Evolutionary conservation across 2,888 invertebrate genomes (phyloP), one percentile per base, ranked within the genome.

Genomic region (Phasia obesa): DNA sequence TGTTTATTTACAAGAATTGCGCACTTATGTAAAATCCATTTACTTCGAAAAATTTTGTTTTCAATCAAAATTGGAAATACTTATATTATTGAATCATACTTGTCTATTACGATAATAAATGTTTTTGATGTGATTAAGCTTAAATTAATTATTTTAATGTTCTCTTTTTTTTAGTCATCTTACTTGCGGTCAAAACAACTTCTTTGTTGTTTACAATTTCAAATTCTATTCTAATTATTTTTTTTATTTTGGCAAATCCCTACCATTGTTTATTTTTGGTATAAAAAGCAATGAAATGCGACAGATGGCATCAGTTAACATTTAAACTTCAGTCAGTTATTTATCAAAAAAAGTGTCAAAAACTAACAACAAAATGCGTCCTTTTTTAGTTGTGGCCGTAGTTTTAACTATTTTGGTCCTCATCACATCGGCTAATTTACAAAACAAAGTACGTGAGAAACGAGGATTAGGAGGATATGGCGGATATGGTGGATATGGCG

Each of bases 331-430:
- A 55, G 31, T 17, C 13, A 25, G 21, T 44, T 17, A 62, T 60
- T 47, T 35, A 17, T 6, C 2, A 19, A 38, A 47, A n/a, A 21
- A 7, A 49, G 15, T 6, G 15, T 27, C 2, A 19, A 38, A 57
- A 21, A 21, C 9, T 25, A 19, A 42, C 0, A 11, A 1, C n/a
- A 70, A 38, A 81, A 81, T 81, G 80, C 69, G 80, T 27, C 2
- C 2, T 9, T 23, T 49, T 21, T 31, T 57, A 3, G 6, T 75
- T 49, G 17, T 70, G 9, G 21, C 31, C 1, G 31, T 70, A 6
- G 4, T 74, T 35, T 69, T 42, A n/a, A 27, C 4, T 4, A 19
- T 21, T 7, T 62, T 81, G 49, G 27, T 64, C 0, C 35, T 49
- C 38, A 21, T 47, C 60, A 13, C 47, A 2, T 2, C 47, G 38